Evolutionary conservation across 2,113 vertebrate species (phyloP), one percentile per base, ranked within the genome.

Genomic region (Ictalurus punctatus): DNA sequence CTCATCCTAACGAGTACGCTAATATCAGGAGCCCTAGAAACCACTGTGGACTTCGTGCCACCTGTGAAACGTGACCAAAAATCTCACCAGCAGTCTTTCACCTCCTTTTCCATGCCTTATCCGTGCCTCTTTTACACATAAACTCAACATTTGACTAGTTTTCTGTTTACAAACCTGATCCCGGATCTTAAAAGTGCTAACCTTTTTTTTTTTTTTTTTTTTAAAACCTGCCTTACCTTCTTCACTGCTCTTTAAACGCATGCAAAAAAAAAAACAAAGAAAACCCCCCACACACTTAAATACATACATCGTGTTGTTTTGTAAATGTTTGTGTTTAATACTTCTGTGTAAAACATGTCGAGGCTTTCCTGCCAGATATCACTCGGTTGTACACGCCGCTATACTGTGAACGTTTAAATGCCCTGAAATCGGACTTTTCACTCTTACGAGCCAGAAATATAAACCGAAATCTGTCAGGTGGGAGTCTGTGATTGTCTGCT

Each of bases 401-500:
- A 80, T 74, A 87, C 69, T 89, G 84, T 87, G 40, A 86, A 85
- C 74, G n/a, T 61, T 19, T 19, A 56, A 54, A 82, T 44, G n/a
- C 23, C 21, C 79, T 74, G 30, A 83, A 44, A 40, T 85, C 48
- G 59, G 52, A 84, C 37, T 4, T 67, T 73, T 52, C 84, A 34
- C 54, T 88, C 23, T 21, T 48, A n/a, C 40, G 78, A 81, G 61
- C 79, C 30, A 89, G 63, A 34, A 86, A 48, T 84, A 85, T 88
- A 69, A 85, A 58, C 16, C 82, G 63, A 90, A 84, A 65, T 5
- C 84, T 91, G 81, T 56, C 88, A 88, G 84, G 83, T 92, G 23
- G 94, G 92, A 91, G 88, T 93, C 40, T 90, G 88, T 92, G 90
- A 85, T 82, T 69, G 81, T 91, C 88, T 92, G 71, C 34, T 27